These are phyloP conservation scores for Drosophila arawakana DNA, from an alignment of 1,140 invertebrate species.

Conservation along the genomic window DNA sequence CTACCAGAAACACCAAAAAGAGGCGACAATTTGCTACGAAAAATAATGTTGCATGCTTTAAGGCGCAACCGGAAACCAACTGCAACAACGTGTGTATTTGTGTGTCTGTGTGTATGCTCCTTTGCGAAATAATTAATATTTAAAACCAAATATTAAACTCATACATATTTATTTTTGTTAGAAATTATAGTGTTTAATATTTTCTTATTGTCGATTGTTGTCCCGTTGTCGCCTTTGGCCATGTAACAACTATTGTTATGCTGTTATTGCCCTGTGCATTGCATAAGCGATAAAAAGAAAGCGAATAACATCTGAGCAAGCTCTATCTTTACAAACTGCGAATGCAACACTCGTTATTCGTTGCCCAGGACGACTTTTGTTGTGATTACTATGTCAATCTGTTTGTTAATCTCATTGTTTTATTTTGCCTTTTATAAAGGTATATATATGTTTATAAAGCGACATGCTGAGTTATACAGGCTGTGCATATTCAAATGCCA, in stretches of 20 bases:
- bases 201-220: background rate
- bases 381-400: slow-evolving; percentile 8
- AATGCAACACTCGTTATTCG: slow-evolving; percentile 6
- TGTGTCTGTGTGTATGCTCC: background rate
- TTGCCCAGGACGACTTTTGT: slow-evolving; percentile 15
- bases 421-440: background rate
- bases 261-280: slow-evolving; percentile 7
- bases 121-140: slow-evolving; percentile 50
- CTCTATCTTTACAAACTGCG: background rate
- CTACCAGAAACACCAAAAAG: background rate
- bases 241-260: slow-evolving; percentile 7
- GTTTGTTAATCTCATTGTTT: background rate
- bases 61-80: slow-evolving; percentile 9
- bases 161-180: slow-evolving; percentile 53
- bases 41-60: slow-evolving; percentile 11
- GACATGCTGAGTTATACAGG: slow-evolving; percentile 2
- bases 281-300: slow-evolving; percentile 21
- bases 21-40: slow-evolving; percentile 16
- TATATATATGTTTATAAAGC: too few relatives aligned
- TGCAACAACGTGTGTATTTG: background rate
- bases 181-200: slow-evolving; percentile 35
- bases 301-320: slow-evolving; percentile 4
- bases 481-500: slow-evolving; percentile 6
- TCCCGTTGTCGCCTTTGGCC: background rate
- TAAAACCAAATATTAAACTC: slow-evolving; percentile 27